A percentile compares a stretch with the other conserved stretches of the same genome.
phyloP scores from a whole-genome alignment of 2,888 invertebrate genomes.

The Dolichomitus sp. region DNA sequence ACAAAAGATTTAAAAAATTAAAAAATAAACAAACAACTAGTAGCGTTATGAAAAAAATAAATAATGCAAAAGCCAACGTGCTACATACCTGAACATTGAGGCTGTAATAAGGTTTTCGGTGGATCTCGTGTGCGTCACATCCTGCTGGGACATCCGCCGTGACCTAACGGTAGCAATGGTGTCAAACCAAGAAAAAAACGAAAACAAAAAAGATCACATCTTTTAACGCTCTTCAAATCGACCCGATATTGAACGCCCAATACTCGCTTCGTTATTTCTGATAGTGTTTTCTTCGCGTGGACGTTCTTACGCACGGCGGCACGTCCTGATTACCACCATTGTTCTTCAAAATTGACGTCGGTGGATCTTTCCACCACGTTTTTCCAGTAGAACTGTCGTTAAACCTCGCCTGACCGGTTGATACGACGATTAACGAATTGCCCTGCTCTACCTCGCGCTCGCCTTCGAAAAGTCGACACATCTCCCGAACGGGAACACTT shows the following conservation, averaged over 20 bases:
- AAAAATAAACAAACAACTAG: conserved; percentile 18
- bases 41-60: conserved; percentile 11
- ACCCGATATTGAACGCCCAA: conserved; percentile 45
- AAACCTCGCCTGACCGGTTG: not conserved
- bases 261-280: conserved; percentile 59
- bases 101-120: conserved; percentile 81
- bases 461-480: conserved; percentile 91
- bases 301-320: conserved; percentile 77
- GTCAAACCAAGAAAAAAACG: conserved; percentile 85
- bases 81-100: conserved; percentile 83
- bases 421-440: not conserved
- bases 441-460: conserved; percentile 77
- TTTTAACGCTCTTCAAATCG: conserved; percentile 20
- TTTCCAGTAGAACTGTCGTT: not conserved
- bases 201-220: not conserved
- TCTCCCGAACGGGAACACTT: conserved; percentile 89
- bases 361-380: conserved; percentile 58
- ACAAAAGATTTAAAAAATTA: conserved; percentile 12
- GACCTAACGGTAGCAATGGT: conserved; percentile 88
- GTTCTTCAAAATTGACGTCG: conserved; percentile 54
- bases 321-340: conserved; percentile 26
- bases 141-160: conserved; percentile 94
- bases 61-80: conserved; percentile 57
- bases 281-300: conserved; percentile 78
- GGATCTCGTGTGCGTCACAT: conserved; percentile 87